Evolutionary conservation across 2,797 vertebrate genomes (phyloP).

Genomic region (Lophotriccus pileatus): DNA sequence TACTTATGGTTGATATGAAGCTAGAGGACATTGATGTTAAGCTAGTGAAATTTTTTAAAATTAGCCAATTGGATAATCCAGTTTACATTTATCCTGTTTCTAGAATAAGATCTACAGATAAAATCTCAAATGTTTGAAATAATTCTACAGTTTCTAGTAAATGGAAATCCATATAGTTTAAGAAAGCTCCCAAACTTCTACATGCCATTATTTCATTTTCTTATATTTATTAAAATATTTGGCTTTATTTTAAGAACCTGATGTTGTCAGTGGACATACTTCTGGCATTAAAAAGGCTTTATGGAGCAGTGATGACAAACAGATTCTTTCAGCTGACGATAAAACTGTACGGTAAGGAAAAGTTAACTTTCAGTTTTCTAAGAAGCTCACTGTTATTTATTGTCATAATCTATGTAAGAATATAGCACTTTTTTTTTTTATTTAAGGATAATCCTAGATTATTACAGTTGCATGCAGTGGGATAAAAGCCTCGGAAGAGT

Average conservation of each 20-base stretch:
- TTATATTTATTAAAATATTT: background rate
- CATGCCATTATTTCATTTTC: background rate
- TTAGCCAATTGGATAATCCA: background rate
- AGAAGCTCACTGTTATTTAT: background rate
- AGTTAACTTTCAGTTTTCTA: background rate
- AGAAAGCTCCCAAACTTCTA: background rate
- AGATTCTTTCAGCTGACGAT: constrained; percentile 96
- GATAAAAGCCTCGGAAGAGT: background rate
- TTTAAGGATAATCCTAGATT: background rate
- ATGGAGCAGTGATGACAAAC: constrained; percentile 93
- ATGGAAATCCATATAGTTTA: background rate
- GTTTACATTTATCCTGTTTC: background rate
- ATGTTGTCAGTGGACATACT: constrained; percentile 90
- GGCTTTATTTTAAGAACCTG: constrained; percentile 80
- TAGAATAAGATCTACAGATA: background rate
- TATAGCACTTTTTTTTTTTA: accelerated
- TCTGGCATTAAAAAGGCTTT: constrained; percentile 96
- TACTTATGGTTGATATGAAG: background rate
- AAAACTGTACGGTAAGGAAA: constrained; percentile 91
- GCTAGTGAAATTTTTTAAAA: background rate
- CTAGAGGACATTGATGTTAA: background rate
- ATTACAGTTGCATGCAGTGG: background rate
- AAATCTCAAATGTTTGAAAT: background rate
- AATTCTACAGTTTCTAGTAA: background rate
- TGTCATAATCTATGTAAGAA: background rate